Conservation (phyloP, 2,113 vertebrate genomes). For the Macquaria australasica region DNA sequence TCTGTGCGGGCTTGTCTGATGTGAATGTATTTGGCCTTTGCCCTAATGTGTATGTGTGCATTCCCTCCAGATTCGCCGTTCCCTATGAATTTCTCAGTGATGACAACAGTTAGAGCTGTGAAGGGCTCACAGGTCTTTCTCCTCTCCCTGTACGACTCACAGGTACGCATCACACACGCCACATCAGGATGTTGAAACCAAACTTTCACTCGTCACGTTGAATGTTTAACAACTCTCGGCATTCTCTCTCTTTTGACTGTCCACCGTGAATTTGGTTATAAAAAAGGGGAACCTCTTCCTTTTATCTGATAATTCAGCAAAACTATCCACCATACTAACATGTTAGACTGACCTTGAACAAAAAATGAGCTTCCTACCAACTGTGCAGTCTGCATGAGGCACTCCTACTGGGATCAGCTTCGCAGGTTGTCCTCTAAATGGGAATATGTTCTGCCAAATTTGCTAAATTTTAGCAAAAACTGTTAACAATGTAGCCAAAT, state of each 20-base stretch:
- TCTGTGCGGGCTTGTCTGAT: neutral
- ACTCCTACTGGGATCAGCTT: neutral
- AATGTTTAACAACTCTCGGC: neutral
- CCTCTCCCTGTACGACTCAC: constrained; percentile 92
- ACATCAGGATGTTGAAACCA: neutral
- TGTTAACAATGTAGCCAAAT: neutral
- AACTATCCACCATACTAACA: neutral
- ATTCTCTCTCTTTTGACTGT: neutral
- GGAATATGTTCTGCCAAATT: neutral
- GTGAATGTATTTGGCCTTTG: neutral
- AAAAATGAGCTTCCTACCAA: neutral
- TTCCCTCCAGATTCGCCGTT: constrained; percentile 81
- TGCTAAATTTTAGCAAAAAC: neutral
- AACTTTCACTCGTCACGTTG: neutral
- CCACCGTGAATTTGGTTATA: neutral
- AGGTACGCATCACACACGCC: constrained; percentile 56
- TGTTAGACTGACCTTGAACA: neutral
- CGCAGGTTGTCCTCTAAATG: neutral
- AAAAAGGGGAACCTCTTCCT: neutral
- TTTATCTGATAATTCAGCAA: neutral
- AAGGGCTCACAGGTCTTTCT: constrained; percentile 95
- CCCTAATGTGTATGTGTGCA: neutral
- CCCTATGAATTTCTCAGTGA: constrained; percentile 94
- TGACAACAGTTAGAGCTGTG: constrained; percentile 92
- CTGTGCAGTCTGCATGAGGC: neutral